Percentiles rank a stretch among this genome's conserved stretches.
phyloP scores from a whole-genome alignment of 2,888 invertebrate genomes.

The Calameuta pallipes region DNA sequence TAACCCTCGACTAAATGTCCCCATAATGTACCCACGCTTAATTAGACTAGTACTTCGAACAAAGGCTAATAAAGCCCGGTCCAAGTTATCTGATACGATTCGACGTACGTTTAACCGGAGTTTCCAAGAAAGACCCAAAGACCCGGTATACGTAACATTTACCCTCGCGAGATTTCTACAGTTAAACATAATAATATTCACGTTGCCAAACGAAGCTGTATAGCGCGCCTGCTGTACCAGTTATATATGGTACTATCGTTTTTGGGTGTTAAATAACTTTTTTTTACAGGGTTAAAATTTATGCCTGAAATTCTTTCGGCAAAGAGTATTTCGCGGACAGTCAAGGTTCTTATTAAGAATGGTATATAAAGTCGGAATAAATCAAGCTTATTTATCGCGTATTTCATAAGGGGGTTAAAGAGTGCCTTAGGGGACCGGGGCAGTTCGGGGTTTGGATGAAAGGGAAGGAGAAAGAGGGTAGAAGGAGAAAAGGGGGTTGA shows the following conservation, averaged over 20 bases:
- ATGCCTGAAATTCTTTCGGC: background rate
- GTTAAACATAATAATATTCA: background rate
- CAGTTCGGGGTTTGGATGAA: background rate
- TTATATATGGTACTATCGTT: background rate
- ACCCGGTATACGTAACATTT: background rate
- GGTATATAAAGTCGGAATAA: conserved; percentile 16
- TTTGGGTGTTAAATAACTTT: background rate
- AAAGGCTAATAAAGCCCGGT: conserved; percentile 8
- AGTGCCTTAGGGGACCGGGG: background rate
- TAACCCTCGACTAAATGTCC: background rate
- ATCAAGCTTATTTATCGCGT: conserved; percentile 19
- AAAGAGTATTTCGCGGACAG: background rate
- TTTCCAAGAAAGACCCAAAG: background rate
- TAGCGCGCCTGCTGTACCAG: background rate
- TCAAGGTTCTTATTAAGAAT: conserved; percentile 12
- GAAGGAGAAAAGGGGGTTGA: background rate
- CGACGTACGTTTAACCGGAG: background rate
- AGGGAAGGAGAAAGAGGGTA: background rate
- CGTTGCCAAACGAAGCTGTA: background rate
- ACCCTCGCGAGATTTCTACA: background rate
- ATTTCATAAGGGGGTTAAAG: conserved; percentile 14
- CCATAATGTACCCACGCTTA: conserved; percentile 8
- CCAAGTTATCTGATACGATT: conserved; percentile 1
- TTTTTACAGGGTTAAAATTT: background rate
- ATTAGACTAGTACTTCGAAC: conserved; percentile 3